phyloP scores from a whole-genome alignment of 2,113 vertebrate species.

The Leucopsar rothschildi region DNA sequence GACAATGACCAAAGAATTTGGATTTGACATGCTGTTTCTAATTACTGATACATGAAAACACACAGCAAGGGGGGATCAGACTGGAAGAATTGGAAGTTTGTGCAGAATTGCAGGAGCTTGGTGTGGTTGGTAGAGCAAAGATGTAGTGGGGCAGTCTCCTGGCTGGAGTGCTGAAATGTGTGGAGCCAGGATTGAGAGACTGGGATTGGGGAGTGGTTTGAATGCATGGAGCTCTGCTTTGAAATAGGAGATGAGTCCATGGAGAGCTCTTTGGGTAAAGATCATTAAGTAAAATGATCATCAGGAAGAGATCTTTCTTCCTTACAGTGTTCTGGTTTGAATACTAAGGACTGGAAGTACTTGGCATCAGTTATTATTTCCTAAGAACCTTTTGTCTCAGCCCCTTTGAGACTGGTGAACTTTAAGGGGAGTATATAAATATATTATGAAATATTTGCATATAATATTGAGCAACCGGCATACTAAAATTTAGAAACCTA shows the following conservation, averaged over 20 bases:
- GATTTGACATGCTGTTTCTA: neutral
- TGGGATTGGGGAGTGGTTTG: neutral
- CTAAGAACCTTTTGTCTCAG: neutral
- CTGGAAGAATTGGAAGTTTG: neutral
- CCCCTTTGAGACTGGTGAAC: neutral
- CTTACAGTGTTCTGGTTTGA: neutral
- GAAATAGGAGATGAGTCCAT: neutral
- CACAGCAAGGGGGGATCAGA: neutral
- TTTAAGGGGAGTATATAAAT: neutral
- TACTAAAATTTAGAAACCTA: neutral
- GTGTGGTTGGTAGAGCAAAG: neutral
- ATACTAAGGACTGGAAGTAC: neutral
- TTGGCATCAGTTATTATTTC: neutral
- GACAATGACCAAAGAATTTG: neutral
- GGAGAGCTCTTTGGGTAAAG: neutral
- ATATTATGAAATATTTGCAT: neutral
- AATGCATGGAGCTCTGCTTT: neutral
- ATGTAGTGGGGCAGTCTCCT: neutral
- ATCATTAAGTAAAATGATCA: neutral
- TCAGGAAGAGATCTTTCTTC: neutral
- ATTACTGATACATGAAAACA: neutral
- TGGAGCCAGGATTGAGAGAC: neutral
- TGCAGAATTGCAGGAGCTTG: neutral
- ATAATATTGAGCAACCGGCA: neutral
- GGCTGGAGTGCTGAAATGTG: neutral